phyloP scores from a whole-genome alignment of 2,113 vertebrate species.

The Orycteropus afer region DNA sequence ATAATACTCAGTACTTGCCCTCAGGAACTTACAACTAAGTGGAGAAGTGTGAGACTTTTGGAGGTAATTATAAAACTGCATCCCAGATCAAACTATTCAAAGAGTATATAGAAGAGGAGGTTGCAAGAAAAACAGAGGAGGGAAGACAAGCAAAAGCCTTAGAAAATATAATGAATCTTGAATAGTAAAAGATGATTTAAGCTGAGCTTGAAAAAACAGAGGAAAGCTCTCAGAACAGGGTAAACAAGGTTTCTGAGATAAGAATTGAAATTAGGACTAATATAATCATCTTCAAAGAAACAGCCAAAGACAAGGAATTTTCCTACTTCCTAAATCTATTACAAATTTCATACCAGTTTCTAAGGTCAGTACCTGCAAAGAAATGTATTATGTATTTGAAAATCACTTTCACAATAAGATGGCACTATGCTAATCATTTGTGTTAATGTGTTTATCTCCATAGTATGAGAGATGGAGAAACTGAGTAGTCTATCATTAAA shows the following conservation, averaged over 20 bases:
- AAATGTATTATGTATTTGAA: conserved; percentile 33
- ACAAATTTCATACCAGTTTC: conserved; percentile 17
- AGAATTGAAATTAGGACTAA: neutral
- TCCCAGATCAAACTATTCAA: neutral
- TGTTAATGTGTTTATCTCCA: conserved; percentile 15
- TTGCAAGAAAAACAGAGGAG: neutral
- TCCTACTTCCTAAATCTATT: neutral
- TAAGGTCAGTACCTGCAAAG: neutral
- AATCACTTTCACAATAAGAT: conserved; percentile 31
- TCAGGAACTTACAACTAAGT: neutral
- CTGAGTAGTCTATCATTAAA: conserved; percentile 21
- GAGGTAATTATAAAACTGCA: neutral
- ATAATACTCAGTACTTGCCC: neutral
- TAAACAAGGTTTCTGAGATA: neutral
- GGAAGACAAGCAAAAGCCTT: neutral
- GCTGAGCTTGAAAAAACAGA: neutral
- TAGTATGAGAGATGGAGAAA: conserved; percentile 8
- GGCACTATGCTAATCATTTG: neutral
- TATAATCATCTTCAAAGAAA: neutral
- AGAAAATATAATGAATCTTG: neutral
- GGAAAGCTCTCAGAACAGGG: neutral
- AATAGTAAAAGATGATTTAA: neutral
- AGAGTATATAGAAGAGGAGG: neutral
- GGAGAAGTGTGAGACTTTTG: neutral
- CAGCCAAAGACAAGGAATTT: neutral